These are phyloP conservation scores for Synergus japonicus DNA, from an alignment of 2,888 invertebrate genomes.

Conservation along the genomic window DNA sequence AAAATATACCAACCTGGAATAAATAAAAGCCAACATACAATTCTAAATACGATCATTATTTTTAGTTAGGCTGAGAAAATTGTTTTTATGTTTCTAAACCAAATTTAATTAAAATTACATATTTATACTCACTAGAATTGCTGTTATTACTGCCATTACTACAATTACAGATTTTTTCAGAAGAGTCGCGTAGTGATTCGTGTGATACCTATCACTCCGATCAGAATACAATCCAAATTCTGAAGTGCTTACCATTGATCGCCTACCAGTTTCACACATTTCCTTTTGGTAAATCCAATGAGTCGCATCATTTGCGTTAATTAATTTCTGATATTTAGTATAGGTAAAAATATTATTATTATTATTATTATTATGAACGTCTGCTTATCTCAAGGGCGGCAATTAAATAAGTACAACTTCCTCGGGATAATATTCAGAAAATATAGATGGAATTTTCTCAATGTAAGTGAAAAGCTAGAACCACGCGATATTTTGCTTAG, in stretches of 20 bases:
- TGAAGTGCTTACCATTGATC: constrained; percentile 74
- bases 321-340: background rate
- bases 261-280: constrained; percentile 59
- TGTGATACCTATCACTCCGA: constrained; percentile 69
- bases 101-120: constrained; percentile 1
- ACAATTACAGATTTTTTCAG: constrained; percentile 70
- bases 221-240: constrained; percentile 75
- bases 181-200: constrained; percentile 66
- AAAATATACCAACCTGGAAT: constrained; percentile 70
- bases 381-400: background rate
- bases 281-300: background rate
- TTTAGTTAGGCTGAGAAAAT: no score
- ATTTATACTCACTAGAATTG: constrained; percentile 70
- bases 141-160: constrained; percentile 73
- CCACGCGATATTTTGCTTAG: background rate
- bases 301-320: background rate
- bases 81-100: no score
- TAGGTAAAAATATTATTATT: no score
- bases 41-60: background rate
- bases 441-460: background rate
- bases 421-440: background rate
- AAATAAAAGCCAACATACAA: background rate
- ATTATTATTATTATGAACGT: background rate
- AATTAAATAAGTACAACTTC: background rate
- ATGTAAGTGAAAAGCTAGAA: background rate